Base-by-base conservation (phyloP, 2,888 invertebrate species). In the Trachelus tabidus region DNA sequence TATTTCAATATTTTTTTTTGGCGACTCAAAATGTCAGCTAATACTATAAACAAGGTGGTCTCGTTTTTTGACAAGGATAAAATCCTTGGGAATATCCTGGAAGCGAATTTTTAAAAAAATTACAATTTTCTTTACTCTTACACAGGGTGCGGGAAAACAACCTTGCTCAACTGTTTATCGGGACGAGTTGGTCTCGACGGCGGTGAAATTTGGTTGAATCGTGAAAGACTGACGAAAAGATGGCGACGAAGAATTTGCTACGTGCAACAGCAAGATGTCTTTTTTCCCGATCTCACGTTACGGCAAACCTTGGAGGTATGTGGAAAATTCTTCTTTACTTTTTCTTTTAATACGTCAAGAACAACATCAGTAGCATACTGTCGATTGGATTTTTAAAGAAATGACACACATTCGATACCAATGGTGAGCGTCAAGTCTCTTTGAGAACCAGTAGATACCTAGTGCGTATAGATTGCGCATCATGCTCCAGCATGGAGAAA, bases 241-340 rank as follows among this genome's bases (percentile, higher is more conserved):
- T 95, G 95, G 93, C 95, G 95, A 84, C 92, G 96, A 83, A 94
- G 95, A 88, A 96, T 97, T 85, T 96, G 96, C 87, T 97, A 96
- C 91, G 96, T 96, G 73, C 93, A 96, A 80, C 96, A 97, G 90
- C 95, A 96, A 89, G 96, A 97, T 89, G 94, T 96, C 80, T 97
- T 97, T 92, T 96, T 96, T 89, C 94, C 96, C 76, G 95, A 95
- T 87, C 93, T 97, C 85, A 96, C 96, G 2, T 92, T 96, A 79
- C 92, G 95, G 84, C 96, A 96, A 91, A 96, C 96, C 6, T 92
- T 97, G 83, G 94, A 95, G 92, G 94, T 94, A 88, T 90, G 92
- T 87, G 4, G 1, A 40, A 23, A 23, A 40, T 40, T 0, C 4
- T 37, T 37, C 12, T 4, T 1, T 15, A 15, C 15, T 35, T 12